Percentiles rank a stretch among this genome's conserved stretches.
Evolutionary conservation across 2,113 vertebrate species (phyloP).

Genomic region (Chrysemys picta): DNA sequence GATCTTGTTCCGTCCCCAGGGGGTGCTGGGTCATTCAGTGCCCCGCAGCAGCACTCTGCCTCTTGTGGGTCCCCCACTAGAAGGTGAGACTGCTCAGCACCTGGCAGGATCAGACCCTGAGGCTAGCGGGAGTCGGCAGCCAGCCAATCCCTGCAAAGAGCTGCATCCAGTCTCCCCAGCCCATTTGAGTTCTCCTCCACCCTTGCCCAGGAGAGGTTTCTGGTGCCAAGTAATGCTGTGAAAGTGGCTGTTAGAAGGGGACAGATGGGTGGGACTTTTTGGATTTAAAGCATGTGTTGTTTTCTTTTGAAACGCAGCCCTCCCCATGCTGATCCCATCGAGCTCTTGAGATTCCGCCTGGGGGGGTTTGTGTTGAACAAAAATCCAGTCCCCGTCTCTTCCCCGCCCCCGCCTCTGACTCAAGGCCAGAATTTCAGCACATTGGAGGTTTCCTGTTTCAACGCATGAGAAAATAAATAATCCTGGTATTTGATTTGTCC

Average conservation of each 20-base stretch:
- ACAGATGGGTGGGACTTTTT: neutral
- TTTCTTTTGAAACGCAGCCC: neutral
- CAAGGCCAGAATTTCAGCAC: neutral
- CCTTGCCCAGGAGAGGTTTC: neutral
- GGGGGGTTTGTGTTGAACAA: neutral
- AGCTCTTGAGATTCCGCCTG: neutral
- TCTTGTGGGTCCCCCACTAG: neutral
- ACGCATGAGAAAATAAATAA: conserved; percentile 50
- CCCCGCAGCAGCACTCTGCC: neutral
- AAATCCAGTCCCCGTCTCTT: neutral
- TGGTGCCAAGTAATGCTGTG: fast-evolving
- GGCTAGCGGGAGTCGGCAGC: neutral
- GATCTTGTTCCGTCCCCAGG: neutral
- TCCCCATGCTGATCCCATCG: neutral
- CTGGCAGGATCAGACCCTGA: neutral
- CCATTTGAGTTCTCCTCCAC: too few relatives aligned
- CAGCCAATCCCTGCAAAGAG: neutral
- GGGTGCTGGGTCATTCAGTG: neutral
- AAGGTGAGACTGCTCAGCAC: neutral
- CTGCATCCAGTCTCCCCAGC: neutral
- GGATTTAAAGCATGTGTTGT: fast-evolving
- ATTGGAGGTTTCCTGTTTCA: conserved; percentile 57
- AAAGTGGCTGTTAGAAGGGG: fast-evolving
- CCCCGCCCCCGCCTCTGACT: conserved; percentile 2
- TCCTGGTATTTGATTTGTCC: neutral